These are phyloP conservation scores for Pinctada fucata DNA, from an alignment of 2,888 invertebrate species.

Conservation along the genomic window DNA sequence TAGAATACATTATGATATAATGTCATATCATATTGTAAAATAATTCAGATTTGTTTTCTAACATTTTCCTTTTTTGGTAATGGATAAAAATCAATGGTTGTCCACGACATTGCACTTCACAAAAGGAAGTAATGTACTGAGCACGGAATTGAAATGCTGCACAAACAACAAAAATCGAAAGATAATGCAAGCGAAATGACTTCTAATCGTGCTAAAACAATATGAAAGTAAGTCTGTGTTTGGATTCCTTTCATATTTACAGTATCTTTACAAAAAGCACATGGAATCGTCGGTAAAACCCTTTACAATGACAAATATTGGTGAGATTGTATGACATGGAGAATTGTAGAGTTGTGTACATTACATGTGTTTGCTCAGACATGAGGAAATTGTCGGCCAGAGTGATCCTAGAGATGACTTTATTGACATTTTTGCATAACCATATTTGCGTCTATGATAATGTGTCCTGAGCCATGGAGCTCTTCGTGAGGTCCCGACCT, in stretches of 20 bases:
- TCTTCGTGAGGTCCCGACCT: too few relatives aligned
- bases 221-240: background rate
- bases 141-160: too few relatives aligned
- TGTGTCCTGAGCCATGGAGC: too few relatives aligned
- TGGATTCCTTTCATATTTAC: background rate
- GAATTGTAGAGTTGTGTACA: background rate
- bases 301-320: background rate
- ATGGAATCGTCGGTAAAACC: background rate
- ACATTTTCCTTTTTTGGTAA: too few relatives aligned
- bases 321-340: background rate
- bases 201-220: background rate
- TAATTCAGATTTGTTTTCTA: too few relatives aligned
- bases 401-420: background rate
- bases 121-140: too few relatives aligned
- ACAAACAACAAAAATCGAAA: too few relatives aligned
- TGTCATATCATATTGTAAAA: too few relatives aligned
- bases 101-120: too few relatives aligned
- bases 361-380: background rate
- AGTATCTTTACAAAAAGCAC: background rate
- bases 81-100: too few relatives aligned
- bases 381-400: background rate
- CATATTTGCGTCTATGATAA: background rate
- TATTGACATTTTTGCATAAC: constrained; percentile 1
- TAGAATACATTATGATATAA: too few relatives aligned
- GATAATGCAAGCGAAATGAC: too few relatives aligned